Evolutionary conservation across 2,888 invertebrate species (phyloP).

Genomic region (Argyresthia albistria): DNA sequence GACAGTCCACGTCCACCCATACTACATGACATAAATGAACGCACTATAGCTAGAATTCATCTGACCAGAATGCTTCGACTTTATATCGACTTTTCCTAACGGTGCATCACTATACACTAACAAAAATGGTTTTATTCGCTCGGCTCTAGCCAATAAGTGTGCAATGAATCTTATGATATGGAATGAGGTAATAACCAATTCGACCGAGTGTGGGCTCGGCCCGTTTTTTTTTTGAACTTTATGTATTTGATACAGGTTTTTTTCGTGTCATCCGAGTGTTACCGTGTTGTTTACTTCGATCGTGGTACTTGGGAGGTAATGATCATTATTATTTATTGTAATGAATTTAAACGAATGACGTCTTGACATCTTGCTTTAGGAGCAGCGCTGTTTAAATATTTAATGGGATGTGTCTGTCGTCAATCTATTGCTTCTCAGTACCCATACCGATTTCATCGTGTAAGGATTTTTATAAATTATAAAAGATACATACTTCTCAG

Average conservation of each 20-base stretch:
- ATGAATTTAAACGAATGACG: background rate
- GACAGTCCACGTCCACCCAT: too few relatives aligned
- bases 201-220: constrained; percentile 55
- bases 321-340: background rate
- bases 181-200: constrained; percentile 58
- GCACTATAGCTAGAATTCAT: too few relatives aligned
- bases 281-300: constrained; percentile 24
- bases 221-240: constrained; percentile 43
- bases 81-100: constrained; percentile 5
- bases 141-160: constrained; percentile 55
- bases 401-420: too few relatives aligned
- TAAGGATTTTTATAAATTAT: too few relatives aligned
- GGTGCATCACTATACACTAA: constrained; percentile 29
- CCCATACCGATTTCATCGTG: too few relatives aligned
- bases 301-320: constrained; percentile 16
- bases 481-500: too few relatives aligned
- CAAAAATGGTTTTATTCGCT: constrained; percentile 61
- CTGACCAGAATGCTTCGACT: too few relatives aligned
- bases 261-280: constrained; percentile 27
- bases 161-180: constrained; percentile 65
- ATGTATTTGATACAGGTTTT: constrained; percentile 59
- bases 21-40: too few relatives aligned
- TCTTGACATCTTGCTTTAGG: too few relatives aligned
- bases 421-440: too few relatives aligned
- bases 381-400: too few relatives aligned